Evolutionary conservation across 2,888 invertebrate genomes (phyloP).

Genomic region (Platynereis dumerilii): DNA sequence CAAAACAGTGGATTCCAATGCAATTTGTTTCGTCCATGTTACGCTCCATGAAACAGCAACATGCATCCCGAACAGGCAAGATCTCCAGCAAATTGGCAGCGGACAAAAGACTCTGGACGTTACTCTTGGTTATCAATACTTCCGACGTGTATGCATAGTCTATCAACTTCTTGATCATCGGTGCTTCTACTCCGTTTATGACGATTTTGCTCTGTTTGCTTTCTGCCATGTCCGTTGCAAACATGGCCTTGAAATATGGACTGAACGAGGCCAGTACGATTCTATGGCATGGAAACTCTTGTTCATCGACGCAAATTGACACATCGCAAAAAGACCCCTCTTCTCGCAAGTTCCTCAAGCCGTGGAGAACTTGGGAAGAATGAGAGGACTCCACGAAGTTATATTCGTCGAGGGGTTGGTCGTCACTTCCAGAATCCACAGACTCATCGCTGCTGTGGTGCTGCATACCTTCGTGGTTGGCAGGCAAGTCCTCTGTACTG

Average conservation of each 20-base stretch:
- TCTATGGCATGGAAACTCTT: conserved; percentile 62
- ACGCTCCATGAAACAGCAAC: conserved; percentile 63
- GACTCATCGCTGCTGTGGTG: conserved; percentile 6
- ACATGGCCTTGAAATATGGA: conserved; percentile 51
- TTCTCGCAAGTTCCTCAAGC: conserved; percentile 58
- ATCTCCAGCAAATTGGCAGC: conserved; percentile 65
- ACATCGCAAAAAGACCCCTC: conserved; percentile 64
- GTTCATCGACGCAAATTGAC: conserved; percentile 61
- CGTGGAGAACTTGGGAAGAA: conserved; percentile 57
- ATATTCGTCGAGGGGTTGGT: conserved; percentile 17
- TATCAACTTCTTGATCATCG: conserved; percentile 61
- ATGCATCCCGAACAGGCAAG: conserved; percentile 63
- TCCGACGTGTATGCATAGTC: conserved; percentile 65
- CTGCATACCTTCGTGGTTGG: neutral
- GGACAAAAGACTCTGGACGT: conserved; percentile 64
- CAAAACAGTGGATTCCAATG: conserved; percentile 67
- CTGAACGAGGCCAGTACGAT: conserved; percentile 64
- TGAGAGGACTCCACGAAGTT: conserved; percentile 60
- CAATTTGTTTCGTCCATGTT: conserved; percentile 66
- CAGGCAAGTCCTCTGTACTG: neutral
- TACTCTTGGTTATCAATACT: conserved; percentile 59
- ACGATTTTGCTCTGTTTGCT: conserved; percentile 60
- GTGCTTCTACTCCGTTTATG: conserved; percentile 63
- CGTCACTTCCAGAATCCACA: neutral
- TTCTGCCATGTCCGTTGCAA: conserved; percentile 62